Percentiles rank a stretch among this genome's conserved stretches.
Conservation (phyloP, 2,113 vertebrate species). For the Aldabrachelys gigantea region DNA sequence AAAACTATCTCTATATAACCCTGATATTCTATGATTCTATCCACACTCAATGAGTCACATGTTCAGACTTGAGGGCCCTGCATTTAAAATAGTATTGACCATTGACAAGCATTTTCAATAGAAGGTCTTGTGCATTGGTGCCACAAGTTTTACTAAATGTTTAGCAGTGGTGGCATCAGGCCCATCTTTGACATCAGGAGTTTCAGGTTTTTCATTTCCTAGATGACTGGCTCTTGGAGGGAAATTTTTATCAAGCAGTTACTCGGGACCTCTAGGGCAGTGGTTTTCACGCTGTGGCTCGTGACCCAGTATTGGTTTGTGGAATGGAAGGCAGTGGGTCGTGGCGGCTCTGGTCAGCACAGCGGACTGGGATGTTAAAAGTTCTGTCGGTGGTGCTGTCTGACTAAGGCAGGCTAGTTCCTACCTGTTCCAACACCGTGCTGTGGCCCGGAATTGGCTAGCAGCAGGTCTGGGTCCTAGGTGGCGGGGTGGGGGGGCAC, state of each 20-base stretch:
- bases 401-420: too few relatives aligned
- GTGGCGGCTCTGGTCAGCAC: too few relatives aligned
- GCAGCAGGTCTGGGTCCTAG: too few relatives aligned
- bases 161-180: neutral
- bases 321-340: too few relatives aligned
- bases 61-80: neutral
- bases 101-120: neutral
- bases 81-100: neutral
- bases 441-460: too few relatives aligned
- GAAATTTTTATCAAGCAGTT: neutral
- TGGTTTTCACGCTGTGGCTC: too few relatives aligned
- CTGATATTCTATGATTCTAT: neutral
- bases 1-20: neutral
- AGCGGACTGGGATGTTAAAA: too few relatives aligned
- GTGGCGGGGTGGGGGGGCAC: accelerated
- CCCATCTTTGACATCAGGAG: neutral
- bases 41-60: neutral
- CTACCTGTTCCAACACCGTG: too few relatives aligned
- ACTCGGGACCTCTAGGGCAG: neutral
- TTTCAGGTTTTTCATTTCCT: neutral
- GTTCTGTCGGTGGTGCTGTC: too few relatives aligned
- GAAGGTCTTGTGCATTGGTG: neutral
- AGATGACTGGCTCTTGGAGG: neutral
- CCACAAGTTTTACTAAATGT: neutral
- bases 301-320: too few relatives aligned